A percentile compares a stretch with the other conserved stretches of the same genome.
Evolutionary conservation across 2,113 vertebrate species (phyloP).

Genomic region (Pituophis catenifer): DNA sequence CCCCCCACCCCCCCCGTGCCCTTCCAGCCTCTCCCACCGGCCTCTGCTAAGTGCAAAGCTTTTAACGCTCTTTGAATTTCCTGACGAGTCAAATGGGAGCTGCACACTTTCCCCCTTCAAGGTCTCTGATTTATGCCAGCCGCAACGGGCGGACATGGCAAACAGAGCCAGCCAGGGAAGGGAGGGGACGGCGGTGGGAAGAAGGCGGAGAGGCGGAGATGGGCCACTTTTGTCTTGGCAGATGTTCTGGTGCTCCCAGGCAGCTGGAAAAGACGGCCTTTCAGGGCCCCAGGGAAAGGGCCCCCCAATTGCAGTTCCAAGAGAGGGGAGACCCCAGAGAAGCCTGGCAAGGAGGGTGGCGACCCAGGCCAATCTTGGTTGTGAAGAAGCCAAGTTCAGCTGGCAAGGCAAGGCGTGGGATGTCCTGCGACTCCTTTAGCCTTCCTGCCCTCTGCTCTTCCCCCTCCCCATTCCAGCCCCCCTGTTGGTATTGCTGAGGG

Average conservation of each 20-base stretch:
- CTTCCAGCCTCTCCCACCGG: not conserved
- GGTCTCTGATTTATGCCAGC: not conserved
- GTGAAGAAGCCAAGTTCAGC: not conserved
- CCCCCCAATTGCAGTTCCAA: not conserved
- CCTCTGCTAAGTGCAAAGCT: not conserved
- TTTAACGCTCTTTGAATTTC: not conserved
- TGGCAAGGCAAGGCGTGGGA: accelerated
- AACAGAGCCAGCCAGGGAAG: not conserved
- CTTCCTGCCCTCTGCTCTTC: too few relatives aligned
- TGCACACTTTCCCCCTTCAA: not conserved
- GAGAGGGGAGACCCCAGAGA: not conserved
- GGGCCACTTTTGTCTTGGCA: not conserved
- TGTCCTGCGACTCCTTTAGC: too few relatives aligned
- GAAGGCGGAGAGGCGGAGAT: not conserved
- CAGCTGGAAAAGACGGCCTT: not conserved
- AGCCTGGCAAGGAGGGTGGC: not conserved
- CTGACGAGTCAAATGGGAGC: not conserved
- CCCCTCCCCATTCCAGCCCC: not conserved
- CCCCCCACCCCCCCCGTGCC: too few relatives aligned
- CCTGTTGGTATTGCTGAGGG: not conserved
- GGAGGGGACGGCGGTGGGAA: not conserved
- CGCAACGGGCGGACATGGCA: not conserved
- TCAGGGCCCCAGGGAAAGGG: not conserved
- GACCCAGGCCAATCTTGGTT: too few relatives aligned
- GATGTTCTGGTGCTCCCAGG: not conserved